Evolutionary conservation across 2,113 vertebrate species (phyloP), one percentile per base, ranked within the genome.

Genomic region (Bungarus multicinctus): DNA sequence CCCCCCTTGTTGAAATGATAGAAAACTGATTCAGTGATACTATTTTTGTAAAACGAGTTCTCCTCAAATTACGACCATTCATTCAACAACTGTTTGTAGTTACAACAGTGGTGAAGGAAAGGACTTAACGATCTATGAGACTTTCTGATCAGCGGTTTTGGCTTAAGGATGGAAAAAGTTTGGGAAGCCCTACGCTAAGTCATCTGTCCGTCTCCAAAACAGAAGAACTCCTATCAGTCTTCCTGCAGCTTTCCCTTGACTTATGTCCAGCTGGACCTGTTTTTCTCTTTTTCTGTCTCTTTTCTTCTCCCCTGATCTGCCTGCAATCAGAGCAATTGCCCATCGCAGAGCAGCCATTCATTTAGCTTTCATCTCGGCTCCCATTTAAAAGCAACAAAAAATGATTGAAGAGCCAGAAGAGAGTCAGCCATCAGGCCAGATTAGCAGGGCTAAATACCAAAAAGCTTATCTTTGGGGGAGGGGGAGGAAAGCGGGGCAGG

Each of bases 241-340:
- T 89, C 30, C 58, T 5, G 5, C 47, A 89, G 23, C 34, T 55
- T 88, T 30, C 43, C 6, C 43, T 50, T 45, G 6, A 57, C 54
- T 86, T 89, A 90, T 30, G 0, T 22, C 88, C 8, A 85, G 52
- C 88, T 81, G 34, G 88, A 39, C 88, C 74, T 18, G 7, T 69
- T 69, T 34, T 43, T 47, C n/a, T 53, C 54, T 45, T 18, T 30
- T 22, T 57, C 22, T 10, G 10, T 47, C n/a, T 52, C 58, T 45
- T 50, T 22, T 39, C 7, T 5, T 20, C 27, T 25, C 43, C 88
- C 91, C 92, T 14, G 53, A 54, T 54, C 74, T 86, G 54, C 50
- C 54, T 90, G 74, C 92, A 90, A 90, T 93, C 92, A 93, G 88
- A 93, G 54, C 74, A 64, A 93, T 93, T 89, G 91, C 90, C 90